Base-by-base conservation (phyloP, 2,888 invertebrate species). In the Asteroscopus sphinx region DNA sequence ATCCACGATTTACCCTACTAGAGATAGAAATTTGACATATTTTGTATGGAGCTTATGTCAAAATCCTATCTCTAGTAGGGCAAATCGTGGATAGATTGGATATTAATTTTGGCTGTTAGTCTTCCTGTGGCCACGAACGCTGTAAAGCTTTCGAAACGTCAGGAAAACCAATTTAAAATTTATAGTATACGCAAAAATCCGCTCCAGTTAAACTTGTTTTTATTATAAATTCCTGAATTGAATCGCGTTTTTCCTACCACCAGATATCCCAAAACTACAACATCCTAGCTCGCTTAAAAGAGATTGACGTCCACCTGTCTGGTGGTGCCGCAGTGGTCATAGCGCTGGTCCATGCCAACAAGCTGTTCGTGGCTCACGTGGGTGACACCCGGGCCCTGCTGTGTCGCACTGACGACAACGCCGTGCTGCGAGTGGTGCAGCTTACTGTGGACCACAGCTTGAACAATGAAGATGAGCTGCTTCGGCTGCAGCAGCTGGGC, bases 311-410 rank as follows among this genome's bases (percentile, higher is more conserved):
- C 51, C 97, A 97, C 78, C 92, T 98, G 0, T 96, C 97, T 0
- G 96, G 97, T 0, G 98, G 98, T 0, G 96, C 97, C 0, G 97
- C 98, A 0, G 97, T 97, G 0, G 97, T 97, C 0, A 95, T 98
- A 4, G 97, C 97, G 0, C 87, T 99, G 0, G 96, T 98, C 5
- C 96, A 96, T 68, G 95, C 96, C 55, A 95, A 96, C 63, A 97
- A 96, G 42, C 74, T 99, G 11, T 98, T 96, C 82, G 97, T 98
- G 0, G 98, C 98, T 0, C 98, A 98, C 89, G 97, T 98, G 5
- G 98, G 98, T 1, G 96, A 97, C 78, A 96, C 97, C 25, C 91
- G 98, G 68, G 98, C 98, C 0, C 85, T 98, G 15, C 90, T 98
- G 1, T 98, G 98, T 74, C 96, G 96, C 82, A 97, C 96, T 0